A percentile compares a stretch with the other conserved stretches of the same genome.
phyloP scores from a whole-genome alignment of 2,888 invertebrate genomes.

The Drosophila niveifrons region DNA sequence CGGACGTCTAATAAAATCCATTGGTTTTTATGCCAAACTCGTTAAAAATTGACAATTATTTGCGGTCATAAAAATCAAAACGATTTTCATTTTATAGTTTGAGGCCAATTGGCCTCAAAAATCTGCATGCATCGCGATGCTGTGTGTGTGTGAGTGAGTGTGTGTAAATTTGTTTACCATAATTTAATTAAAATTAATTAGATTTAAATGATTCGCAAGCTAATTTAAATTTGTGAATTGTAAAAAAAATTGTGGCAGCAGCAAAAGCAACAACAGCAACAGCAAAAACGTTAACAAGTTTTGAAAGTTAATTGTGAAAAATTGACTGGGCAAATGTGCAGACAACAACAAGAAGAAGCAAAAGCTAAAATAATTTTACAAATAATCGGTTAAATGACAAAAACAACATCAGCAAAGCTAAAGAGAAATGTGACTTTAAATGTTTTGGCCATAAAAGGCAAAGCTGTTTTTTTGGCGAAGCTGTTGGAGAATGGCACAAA shows the following conservation, averaged over 20 bases:
- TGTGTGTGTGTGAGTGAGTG: not conserved
- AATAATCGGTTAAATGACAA: constrained; percentile 68
- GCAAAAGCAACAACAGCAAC: constrained; percentile 13
- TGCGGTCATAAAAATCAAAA: constrained; percentile 62
- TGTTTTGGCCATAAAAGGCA: constrained; percentile 44
- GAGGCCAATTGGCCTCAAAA: constrained; percentile 51
- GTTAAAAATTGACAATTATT: constrained; percentile 68
- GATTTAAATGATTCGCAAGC: constrained; percentile 56
- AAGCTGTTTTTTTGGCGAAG: constrained; percentile 17
- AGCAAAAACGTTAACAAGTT: constrained; percentile 39
- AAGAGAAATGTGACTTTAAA: constrained; percentile 40
- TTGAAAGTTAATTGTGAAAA: constrained; percentile 75
- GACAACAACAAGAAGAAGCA: constrained; percentile 10
- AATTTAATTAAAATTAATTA: constrained; percentile 65
- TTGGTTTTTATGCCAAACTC: constrained; percentile 54
- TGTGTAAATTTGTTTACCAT: constrained; percentile 44
- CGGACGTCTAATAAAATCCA: constrained; percentile 46
- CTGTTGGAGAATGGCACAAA: constrained; percentile 36
- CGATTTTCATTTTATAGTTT: constrained; percentile 59
- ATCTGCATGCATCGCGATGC: constrained; percentile 1
- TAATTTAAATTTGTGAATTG: constrained; percentile 50
- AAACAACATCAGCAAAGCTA: constrained; percentile 12
- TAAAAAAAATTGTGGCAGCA: constrained; percentile 25
- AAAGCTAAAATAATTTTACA: constrained; percentile 45
- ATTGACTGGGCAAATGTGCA: constrained; percentile 67